Base-by-base conservation (phyloP, 2,113 vertebrate genomes). In the Psettodes erumei region DNA sequence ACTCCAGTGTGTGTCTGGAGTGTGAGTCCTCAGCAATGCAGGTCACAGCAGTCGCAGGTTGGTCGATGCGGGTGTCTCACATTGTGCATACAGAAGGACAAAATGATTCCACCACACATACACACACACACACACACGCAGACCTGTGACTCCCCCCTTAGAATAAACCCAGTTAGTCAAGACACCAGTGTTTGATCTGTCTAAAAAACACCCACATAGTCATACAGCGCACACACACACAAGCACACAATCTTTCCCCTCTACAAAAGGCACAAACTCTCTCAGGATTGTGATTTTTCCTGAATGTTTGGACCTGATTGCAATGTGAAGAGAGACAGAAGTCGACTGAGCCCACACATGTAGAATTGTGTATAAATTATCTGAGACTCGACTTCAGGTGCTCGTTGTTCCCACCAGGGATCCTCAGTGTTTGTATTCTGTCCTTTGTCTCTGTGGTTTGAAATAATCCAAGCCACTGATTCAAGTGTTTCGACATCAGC, bases 401-500 rank as follows among this genome's bases (percentile, higher is more conserved):
- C 21, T 60, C 4, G n/a, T 13, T 9, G 47, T 8, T 0, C n/a
- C 35, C 61, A 0, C 35, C 11, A 38, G 62, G 48, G 64, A 71
- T 45, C 28, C 43, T 42, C n/a, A n/a, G 0, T 11, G 37, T 62
- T 35, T 77, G 40, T 42, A 6, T 50, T 59, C 21, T 59, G 32
- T 4, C 15, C 15, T 67, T 18, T 42, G 32, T 59, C 58, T 45
- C 30, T 0, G 12, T 9, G n/a, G n/a, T n/a, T 11, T 32, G 15
- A 28, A 59, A 78, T 85, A 80, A 88, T 83, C 79, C 76, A 19
- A 13, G 5, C 18, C n/a, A 11, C 11, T 42, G 45, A 81, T 85
- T 89, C 82, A 83, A 89, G 87, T 85, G 86, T 66, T 75, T n/a
- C n/a, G n/a, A n/a, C n/a, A n/a, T n/a, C 13, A 18, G 21, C 32